phyloP scores from a whole-genome alignment of 2,797 vertebrate species.

The Erpetoichthys calabaricus region DNA sequence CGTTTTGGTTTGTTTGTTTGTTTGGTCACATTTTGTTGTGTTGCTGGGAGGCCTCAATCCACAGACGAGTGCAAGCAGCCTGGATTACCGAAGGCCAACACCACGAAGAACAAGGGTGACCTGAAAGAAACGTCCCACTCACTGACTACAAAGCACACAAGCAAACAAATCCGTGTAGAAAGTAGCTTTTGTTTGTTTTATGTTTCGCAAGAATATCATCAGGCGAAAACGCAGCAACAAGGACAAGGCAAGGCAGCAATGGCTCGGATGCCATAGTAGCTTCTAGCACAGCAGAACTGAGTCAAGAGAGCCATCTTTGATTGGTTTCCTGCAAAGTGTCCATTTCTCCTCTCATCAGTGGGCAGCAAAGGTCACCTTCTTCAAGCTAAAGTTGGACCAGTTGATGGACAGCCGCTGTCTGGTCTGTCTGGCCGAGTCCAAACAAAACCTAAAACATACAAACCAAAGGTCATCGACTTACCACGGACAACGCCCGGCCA shows the following conservation, averaged over 20 bases:
- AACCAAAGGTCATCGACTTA: conserved; percentile 2
- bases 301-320: conserved; percentile 42
- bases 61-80: conserved; percentile 52
- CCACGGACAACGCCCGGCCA: not conserved
- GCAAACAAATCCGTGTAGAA: conserved; percentile 60
- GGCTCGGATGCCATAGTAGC: conserved; percentile 46
- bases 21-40: not conserved
- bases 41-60: conserved; percentile 46
- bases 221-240: conserved; percentile 55
- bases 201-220: conserved; percentile 59
- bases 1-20: too few relatives aligned
- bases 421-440: conserved; percentile 92
- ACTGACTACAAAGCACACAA: conserved; percentile 79
- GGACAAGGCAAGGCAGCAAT: conserved; percentile 77
- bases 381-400: conserved; percentile 98
- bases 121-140: conserved; percentile 57
- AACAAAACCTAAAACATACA: conserved; percentile 68
- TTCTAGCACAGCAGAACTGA: conserved; percentile 64
- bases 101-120: conserved; percentile 30
- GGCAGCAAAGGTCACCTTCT: conserved; percentile 90
- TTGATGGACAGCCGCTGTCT: conserved; percentile 95
- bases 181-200: conserved; percentile 52
- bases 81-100: conserved; percentile 52
- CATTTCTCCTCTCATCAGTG: conserved; percentile 56
- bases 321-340: conserved; percentile 49